Base-by-base conservation (phyloP, 2,888 invertebrate species). In the Cyclophora albipunctata region DNA sequence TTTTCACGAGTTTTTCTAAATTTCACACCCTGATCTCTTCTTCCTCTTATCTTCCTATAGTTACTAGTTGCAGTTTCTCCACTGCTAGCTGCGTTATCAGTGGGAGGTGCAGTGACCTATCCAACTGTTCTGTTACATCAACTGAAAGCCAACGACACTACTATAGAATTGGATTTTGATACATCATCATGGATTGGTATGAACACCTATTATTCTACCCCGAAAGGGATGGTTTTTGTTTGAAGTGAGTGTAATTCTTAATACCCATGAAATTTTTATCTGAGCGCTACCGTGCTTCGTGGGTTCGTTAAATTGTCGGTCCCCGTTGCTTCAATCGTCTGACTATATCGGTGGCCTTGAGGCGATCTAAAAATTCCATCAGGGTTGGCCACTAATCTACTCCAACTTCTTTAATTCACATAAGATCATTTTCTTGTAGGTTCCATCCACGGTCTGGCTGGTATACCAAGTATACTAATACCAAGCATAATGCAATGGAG, bases 181-280 rank as follows among this genome's bases (percentile, higher is more conserved):
- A 59, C 61, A 3, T 53, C 56, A 4, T 58, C 59, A 7, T 61
- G 61, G 61, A 55, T 61, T 7, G 59, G 61, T 61, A 49, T 34
- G 50, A 45, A 5, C 4, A 7, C 20, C 20, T 20, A 20, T 20
- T 20, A 20, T 20, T 20, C 20, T 20, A 20, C 20, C 20, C 20
- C 20, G 2, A 20, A 20, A 20, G 20, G 20, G 2, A 20, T 20
- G 20, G 20, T 1, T 20, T 20, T 20, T 20, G 20, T 20, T 20
- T 20, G 20, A 20, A 1, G 4, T 42, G 20, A 20, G 2, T 20
- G 1, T 20, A 2, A 20, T 1, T 20, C 20, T 20, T 20, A n/a
- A n/a, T n/a, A n/a, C n/a, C n/a, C n/a, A n/a, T n/a, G 20, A 20
- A 20, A 20, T 20, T 20, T 1, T 2, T 20, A 20, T 20, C 20